Base-by-base conservation (phyloP, 2,888 invertebrate species). In the Helobdella robusta region DNA sequence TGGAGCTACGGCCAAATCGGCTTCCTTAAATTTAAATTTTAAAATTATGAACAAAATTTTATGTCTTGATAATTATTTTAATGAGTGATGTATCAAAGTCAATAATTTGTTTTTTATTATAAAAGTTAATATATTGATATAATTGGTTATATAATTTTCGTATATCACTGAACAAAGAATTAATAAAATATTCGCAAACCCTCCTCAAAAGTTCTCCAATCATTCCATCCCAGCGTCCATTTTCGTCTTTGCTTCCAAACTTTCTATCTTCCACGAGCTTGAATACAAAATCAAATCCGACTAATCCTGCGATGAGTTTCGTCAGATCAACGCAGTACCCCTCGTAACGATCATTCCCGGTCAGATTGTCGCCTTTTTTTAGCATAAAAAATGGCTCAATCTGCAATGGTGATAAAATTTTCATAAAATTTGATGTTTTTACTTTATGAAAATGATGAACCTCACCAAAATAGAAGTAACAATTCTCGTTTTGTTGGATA, bases 1-100 rank as follows among this genome's bases (percentile, higher is more conserved):
- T 40, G 94, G 89, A 30, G 94, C 93, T 67, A 98, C 88, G 0
- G 92, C 91, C 76, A 97, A 85, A 79, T 97, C 94, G 28, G 93
- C 94, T 82, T 91, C 91, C 93, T 94, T 81, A 18, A 94, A 81
- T 15, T 1, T 1, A 36, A 18, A 36, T 20, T 20, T 8, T n/a
- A 20, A 8, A 8, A 20, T 20, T 50, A 8, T 11, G 20, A n/a
- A 50, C 50, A 8, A n/a, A 6, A 50, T 20, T 11, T n/a, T n/a
- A 50, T 50, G 30, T 28, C 28, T n/a, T n/a, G n/a, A n/a, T n/a
- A n/a, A 50, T 20, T 8, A 8, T 50, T n/a, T n/a, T 25, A 20
- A n/a, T 50, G n/a, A 50, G 6, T n/a, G 6, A 25, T 50, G n/a
- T n/a, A 8, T 20, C n/a, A 11, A 50, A 50, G 23, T n/a, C n/a